Percentiles rank a stretch among this genome's conserved stretches.
These are phyloP conservation scores for Anguilla marmorata DNA, from an alignment of 2,797 vertebrate species.

Conservation along the genomic window DNA sequence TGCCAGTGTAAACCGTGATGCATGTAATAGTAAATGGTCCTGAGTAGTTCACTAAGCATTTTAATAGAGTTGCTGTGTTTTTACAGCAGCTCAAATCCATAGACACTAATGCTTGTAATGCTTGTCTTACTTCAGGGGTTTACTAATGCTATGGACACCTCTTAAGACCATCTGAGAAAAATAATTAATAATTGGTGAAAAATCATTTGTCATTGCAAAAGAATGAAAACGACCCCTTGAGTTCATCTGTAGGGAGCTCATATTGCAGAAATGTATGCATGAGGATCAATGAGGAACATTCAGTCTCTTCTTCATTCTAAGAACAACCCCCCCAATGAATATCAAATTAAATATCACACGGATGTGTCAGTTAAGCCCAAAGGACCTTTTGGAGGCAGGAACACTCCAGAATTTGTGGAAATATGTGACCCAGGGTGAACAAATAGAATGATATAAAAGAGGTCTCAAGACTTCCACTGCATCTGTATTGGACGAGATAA, in stretches of 20 bases:
- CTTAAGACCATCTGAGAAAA: background rate
- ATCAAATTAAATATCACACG: background rate
- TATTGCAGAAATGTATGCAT: background rate
- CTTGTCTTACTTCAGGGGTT: no score
- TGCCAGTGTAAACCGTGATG: background rate
- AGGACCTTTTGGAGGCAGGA: background rate
- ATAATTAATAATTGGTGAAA: background rate
- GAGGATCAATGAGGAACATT: background rate
- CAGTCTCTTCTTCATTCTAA: background rate
- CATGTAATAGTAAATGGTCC: background rate
- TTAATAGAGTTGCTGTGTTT: background rate
- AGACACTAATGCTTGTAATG: no score
- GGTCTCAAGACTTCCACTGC: background rate
- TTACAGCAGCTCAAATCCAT: no score
- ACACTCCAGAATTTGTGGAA: background rate
- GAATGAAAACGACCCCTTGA: background rate
- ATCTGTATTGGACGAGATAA: conserved; percentile 17
- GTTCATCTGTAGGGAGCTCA: background rate
- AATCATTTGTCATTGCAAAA: background rate
- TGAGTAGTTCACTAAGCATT: background rate
- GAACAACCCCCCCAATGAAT: background rate
- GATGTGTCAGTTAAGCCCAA: background rate
- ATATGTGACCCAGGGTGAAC: background rate
- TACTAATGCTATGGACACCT: background rate
- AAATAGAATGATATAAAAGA: conserved; percentile 5